phyloP scores from a whole-genome alignment of 2,888 invertebrate species.

The Oscheius sp. region DNA sequence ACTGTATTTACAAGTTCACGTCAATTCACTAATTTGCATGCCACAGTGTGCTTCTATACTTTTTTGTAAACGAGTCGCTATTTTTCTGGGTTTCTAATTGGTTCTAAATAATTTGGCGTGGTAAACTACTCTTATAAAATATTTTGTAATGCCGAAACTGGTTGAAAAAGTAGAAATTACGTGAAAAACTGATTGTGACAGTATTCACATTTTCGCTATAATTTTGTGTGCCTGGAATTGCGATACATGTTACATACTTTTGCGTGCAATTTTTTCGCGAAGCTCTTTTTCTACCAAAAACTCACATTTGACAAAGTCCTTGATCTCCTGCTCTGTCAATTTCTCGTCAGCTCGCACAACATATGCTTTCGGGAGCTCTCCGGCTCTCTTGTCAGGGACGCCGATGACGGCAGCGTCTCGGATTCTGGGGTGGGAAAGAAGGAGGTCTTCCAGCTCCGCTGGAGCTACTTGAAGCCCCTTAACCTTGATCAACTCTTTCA shows the following conservation, averaged over 20 bases:
- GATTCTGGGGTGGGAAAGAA: conserved; percentile 82
- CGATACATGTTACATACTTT: too few relatives aligned
- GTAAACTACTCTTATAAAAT: not conserved
- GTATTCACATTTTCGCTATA: too few relatives aligned
- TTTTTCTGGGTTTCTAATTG: too few relatives aligned
- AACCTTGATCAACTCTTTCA: conserved; percentile 72
- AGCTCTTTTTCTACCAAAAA: not conserved
- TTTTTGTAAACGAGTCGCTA: too few relatives aligned
- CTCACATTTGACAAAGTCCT: conserved; percentile 57
- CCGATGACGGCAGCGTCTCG: conserved; percentile 86
- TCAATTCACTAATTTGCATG: too few relatives aligned
- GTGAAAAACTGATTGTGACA: too few relatives aligned
- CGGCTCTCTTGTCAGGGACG: conserved; percentile 51
- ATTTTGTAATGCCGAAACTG: not conserved
- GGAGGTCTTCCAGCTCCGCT: conserved; percentile 86
- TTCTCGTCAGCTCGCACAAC: conserved; percentile 51
- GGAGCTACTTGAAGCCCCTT: conserved; percentile 78
- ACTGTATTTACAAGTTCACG: too few relatives aligned
- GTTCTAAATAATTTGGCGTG: too few relatives aligned
- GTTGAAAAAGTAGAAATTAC: too few relatives aligned
- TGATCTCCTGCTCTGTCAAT: conserved; percentile 50
- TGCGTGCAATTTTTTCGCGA: too few relatives aligned
- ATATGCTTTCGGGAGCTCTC: conserved; percentile 54
- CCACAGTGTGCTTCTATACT: too few relatives aligned
- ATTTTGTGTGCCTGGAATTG: too few relatives aligned